These are phyloP conservation scores for Eudiplozoon nipponicum DNA, from an alignment of 2,888 invertebrate species.

Conservation along the genomic window DNA sequence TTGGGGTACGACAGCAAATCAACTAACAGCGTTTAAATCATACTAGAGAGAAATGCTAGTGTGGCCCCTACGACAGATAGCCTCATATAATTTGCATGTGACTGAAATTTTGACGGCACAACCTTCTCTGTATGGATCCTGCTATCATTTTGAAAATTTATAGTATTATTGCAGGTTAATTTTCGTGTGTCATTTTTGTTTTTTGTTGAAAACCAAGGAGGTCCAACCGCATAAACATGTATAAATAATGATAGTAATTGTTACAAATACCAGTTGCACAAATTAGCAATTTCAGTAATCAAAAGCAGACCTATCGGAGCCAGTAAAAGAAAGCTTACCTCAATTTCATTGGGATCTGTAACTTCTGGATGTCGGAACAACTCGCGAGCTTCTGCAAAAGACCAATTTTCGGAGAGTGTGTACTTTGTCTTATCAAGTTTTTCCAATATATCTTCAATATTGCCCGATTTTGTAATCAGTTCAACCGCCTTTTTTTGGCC, in stretches of 20 bases:
- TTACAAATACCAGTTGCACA: conserved; percentile 53
- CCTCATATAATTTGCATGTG: too few relatives aligned
- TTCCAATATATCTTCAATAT: conserved; percentile 49
- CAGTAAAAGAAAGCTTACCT: conserved; percentile 83
- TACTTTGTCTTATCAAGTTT: conserved; percentile 35
- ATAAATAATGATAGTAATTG: conserved; percentile 86
- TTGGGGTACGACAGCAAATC: too few relatives aligned
- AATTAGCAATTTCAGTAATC: conserved; percentile 45
- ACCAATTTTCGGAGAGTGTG: conserved; percentile 45
- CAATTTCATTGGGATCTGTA: conserved; percentile 38
- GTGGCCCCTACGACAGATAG: too few relatives aligned
- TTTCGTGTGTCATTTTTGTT: conserved; percentile 65
- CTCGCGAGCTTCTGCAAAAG: conserved; percentile 45
- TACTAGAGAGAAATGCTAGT: too few relatives aligned
- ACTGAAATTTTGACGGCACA: too few relatives aligned
- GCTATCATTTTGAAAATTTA: conserved; percentile 41
- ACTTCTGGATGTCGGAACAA: conserved; percentile 57
- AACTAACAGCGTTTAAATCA: too few relatives aligned
- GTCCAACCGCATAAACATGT: conserved; percentile 85
- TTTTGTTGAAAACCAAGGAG: conserved; percentile 54
- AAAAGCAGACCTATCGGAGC: conserved; percentile 52
- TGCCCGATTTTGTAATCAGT: conserved; percentile 48
- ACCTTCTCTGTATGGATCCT: too few relatives aligned
- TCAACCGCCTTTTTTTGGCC: conserved; percentile 86
- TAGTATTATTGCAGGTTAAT: conserved; percentile 49